Base-by-base conservation (phyloP, 1,140 invertebrate genomes). In the Ips typographus region DNA sequence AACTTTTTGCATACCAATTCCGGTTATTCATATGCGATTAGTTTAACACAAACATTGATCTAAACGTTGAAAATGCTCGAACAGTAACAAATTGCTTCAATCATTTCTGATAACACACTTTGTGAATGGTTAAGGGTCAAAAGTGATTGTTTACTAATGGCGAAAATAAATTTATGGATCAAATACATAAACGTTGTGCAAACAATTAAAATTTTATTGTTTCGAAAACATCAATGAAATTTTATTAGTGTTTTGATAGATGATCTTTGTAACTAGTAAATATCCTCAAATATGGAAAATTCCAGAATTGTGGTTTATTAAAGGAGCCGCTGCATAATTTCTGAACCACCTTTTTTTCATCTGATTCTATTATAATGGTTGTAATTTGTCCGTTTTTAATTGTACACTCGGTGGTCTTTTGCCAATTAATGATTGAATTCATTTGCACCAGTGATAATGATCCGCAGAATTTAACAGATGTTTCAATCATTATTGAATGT, bases 131-230 rank as follows among this genome's bases (percentile, higher is more conserved):
- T 22, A 49, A 49, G 44, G 44, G 44, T 49, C 22, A 49, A 49
- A 49, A 22, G 44, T 49, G 44, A 49, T 22, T 22, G 6, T 49
- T 49, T 6, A 49, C 22, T 49, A 22, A 49, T 49, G 6, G 44
- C 44, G 6, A 49, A 49, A 49, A 49, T 49, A 49, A 49, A 22
- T 49, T 49, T 49, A 49, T 49, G 44, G 44, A 49, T 49, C 22
- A 22, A 22, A 22, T 49, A 22, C 44, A 49, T 49, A 49, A 22
- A 8, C 44, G 44, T 49, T 49, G 6, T 49, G 7, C 6, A 49
- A 49, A 49, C 44, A 49, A 49, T 49, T 49, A 49, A 49, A 49
- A 49, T 49, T 49, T 49, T 49, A 49, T 49, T 49, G 22, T 49
- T 49, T 49, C 22, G 22, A 49, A 8, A 49, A 49, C 44, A 49